Conservation (phyloP, 2,888 invertebrate genomes). For the Apodemia mormo region DNA sequence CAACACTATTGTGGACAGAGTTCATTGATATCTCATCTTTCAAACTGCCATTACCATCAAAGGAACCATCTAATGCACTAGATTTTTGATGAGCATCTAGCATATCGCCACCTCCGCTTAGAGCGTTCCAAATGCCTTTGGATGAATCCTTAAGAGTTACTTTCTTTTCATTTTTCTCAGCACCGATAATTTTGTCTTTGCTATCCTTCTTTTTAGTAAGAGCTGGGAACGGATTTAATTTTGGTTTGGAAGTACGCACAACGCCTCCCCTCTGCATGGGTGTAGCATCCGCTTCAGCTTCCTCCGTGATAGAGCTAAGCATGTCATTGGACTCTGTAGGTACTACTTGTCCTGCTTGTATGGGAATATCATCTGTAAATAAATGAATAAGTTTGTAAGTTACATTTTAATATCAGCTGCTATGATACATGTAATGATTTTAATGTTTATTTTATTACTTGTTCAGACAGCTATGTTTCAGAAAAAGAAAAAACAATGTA, state of each 20-base stretch:
- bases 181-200: slow-evolving; percentile 64
- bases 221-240: slow-evolving; percentile 82
- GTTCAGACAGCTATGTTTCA: no score
- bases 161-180: slow-evolving; percentile 64
- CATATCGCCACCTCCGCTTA: slow-evolving; percentile 73
- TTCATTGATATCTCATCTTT: slow-evolving; percentile 75
- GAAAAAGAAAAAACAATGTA: no score
- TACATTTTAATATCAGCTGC: no score
- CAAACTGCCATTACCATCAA: slow-evolving; percentile 66
- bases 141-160: slow-evolving; percentile 69
- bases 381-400: slow-evolving; percentile 17
- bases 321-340: slow-evolving; percentile 80
- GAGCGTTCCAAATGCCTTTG: slow-evolving; percentile 72
- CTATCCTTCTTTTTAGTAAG: slow-evolving; percentile 84
- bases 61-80: slow-evolving; percentile 54
- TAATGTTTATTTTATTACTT: no score
- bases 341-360: slow-evolving; percentile 86
- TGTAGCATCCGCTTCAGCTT: slow-evolving; percentile 79
- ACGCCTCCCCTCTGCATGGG: slow-evolving; percentile 77
- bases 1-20: slow-evolving; percentile 63
- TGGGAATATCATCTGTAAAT: slow-evolving; percentile 92
- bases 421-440: no score
- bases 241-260: slow-evolving; percentile 82
- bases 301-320: slow-evolving; percentile 86
- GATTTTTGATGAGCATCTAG: slow-evolving; percentile 73